These are phyloP conservation scores for Sclerodermus sp. DNA, from an alignment of 2,888 invertebrate species.

Conservation along the genomic window DNA sequence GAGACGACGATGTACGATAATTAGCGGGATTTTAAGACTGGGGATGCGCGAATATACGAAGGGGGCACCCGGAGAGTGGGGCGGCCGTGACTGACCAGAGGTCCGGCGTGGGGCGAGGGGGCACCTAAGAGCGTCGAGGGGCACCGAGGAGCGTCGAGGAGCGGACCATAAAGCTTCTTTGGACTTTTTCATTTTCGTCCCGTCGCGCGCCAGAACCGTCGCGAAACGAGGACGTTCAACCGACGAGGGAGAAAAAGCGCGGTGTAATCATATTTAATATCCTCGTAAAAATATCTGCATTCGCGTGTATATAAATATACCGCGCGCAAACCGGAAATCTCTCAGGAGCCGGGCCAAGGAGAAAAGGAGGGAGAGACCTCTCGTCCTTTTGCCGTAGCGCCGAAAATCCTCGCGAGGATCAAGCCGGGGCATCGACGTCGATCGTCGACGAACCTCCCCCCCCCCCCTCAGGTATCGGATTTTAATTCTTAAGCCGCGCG, in stretches of 20 bases:
- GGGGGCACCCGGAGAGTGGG: too few species aligned
- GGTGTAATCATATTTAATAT: conserved; percentile 43
- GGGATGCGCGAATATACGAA: too few species aligned
- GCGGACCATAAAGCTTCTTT: not conserved
- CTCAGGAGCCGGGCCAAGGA: too few species aligned
- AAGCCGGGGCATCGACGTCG: too few species aligned
- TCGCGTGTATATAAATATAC: conserved; percentile 6
- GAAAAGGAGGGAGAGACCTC: too few species aligned
- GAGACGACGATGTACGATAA: not conserved
- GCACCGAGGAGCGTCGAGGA: conserved; percentile 1
- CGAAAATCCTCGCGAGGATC: too few species aligned
- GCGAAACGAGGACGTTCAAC: conserved; percentile 17
- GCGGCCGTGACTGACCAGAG: too few species aligned
- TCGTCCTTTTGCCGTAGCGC: too few species aligned
- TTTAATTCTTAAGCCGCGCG: too few species aligned
- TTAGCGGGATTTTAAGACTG: not conserved
- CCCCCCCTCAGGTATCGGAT: too few species aligned
- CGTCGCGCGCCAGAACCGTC: conserved; percentile 1
- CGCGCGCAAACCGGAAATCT: conserved; percentile 1
- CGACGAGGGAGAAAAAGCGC: conserved; percentile 28
- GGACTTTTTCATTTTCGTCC: conserved; percentile 1
- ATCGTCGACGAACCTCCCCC: too few species aligned
- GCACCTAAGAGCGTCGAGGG: not conserved
- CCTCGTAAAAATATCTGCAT: conserved; percentile 41
- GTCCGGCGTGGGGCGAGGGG: not conserved